Evolutionary conservation across 2,888 invertebrate species (phyloP).

Genomic region (Hyppa rectilinea): DNA sequence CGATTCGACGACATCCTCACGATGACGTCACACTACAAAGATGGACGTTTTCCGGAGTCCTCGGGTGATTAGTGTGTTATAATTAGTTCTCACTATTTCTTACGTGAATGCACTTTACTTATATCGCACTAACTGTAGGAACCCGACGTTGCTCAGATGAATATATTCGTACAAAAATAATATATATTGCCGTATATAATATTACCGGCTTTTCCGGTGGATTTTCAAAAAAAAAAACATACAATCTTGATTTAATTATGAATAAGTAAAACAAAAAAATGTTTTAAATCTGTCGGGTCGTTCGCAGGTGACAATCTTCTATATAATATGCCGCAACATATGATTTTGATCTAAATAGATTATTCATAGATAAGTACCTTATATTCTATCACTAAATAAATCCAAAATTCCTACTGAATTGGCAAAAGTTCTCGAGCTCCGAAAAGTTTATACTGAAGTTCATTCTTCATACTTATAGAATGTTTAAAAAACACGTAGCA

Average conservation of each 20-base stretch:
- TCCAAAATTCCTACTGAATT: neutral
- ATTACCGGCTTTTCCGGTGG: neutral
- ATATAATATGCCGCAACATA: too few relatives aligned
- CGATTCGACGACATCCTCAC: neutral
- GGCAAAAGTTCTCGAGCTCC: neutral
- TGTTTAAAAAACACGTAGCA: neutral
- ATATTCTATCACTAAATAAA: neutral
- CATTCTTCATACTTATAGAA: too few relatives aligned
- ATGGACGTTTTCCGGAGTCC: conserved; percentile 9
- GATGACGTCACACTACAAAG: neutral
- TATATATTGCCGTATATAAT: too few relatives aligned
- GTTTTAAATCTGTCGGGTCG: neutral
- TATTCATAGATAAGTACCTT: neutral
- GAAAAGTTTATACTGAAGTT: neutral
- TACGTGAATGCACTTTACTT: neutral
- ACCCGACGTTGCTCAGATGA: neutral
- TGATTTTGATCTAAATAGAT: neutral
- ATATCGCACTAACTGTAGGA: neutral
- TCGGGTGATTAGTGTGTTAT: neutral
- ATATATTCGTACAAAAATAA: neutral
- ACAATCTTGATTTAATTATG: neutral
- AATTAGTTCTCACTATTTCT: neutral
- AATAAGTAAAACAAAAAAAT: neutral
- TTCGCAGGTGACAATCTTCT: neutral
- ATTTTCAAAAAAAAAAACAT: neutral